These are phyloP conservation scores for Apis cerana DNA, from an alignment of 1,140 invertebrate species.

Conservation along the genomic window DNA sequence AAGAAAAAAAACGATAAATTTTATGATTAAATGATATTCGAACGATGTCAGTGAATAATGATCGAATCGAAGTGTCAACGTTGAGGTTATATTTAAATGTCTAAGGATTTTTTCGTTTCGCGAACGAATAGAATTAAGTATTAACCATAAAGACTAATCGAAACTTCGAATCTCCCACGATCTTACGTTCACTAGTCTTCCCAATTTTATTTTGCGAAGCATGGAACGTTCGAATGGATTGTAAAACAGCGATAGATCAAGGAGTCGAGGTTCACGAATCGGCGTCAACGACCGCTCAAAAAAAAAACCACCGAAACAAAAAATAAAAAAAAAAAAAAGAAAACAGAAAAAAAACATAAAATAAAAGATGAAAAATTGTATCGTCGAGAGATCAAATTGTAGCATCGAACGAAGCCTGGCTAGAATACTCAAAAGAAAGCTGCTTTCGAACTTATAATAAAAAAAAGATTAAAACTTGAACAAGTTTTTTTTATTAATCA, in stretches of 20 bases:
- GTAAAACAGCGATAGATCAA: neutral
- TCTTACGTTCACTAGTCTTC: conserved; percentile 30
- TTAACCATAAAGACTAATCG: neutral
- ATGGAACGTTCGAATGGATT: neutral
- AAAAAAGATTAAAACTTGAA: conserved; percentile 55
- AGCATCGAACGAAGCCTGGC: conserved; percentile 69
- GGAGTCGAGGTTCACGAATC: conserved; percentile 17
- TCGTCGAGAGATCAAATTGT: conserved; percentile 66
- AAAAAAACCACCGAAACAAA: neutral
- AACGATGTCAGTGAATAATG: neutral
- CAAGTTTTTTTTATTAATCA: neutral
- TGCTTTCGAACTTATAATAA: conserved; percentile 73
- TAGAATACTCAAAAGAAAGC: conserved; percentile 68
- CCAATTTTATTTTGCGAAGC: conserved; percentile 29
- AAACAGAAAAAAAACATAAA: neutral
- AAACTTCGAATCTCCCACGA: neutral
- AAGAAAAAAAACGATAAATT: neutral
- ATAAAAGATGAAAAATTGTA: conserved; percentile 34
- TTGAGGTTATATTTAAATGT: neutral
- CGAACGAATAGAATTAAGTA: neutral
- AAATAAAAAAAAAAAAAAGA: neutral
- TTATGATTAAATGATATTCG: neutral
- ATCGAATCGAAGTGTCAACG: neutral
- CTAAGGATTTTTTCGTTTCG: neutral
- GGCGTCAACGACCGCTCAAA: conserved; percentile 61